These are phyloP conservation scores for Leucophenga maculata DNA, from an alignment of 2,888 invertebrate genomes.

Conservation along the genomic window DNA sequence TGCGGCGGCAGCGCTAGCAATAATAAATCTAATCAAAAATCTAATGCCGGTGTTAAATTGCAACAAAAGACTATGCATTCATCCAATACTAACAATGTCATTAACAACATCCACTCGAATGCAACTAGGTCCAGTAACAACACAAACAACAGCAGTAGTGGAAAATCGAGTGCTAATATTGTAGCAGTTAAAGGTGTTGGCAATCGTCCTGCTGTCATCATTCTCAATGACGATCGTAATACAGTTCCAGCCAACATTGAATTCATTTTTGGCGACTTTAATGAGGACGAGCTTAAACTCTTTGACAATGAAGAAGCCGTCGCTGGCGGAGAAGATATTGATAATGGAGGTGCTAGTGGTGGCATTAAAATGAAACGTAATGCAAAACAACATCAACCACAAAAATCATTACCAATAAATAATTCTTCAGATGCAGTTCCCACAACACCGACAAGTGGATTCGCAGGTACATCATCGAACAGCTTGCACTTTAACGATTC, in stretches of 20 bases:
- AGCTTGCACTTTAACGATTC: slow-evolving; percentile 61
- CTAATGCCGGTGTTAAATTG: not conserved
- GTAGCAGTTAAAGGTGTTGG: slow-evolving; percentile 30
- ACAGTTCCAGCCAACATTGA: slow-evolving; percentile 76
- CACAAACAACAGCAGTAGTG: no score
- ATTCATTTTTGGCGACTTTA: slow-evolving; percentile 78
- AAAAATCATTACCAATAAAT: slow-evolving; percentile 32
- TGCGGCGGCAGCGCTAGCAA: not conserved
- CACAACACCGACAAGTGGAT: slow-evolving; percentile 21
- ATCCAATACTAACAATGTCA: not conserved
- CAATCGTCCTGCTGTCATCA: slow-evolving; percentile 79
- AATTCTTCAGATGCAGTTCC: slow-evolving; percentile 34
- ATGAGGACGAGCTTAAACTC: slow-evolving; percentile 70
- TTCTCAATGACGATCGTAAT: slow-evolving; percentile 76
- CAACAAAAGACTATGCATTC: not conserved
- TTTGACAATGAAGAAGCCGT: slow-evolving; percentile 55
- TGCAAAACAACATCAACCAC: slow-evolving; percentile 22
- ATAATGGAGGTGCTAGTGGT: not conserved
- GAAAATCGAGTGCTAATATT: not conserved
- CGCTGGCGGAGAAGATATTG: not conserved
- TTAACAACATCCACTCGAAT: not conserved
- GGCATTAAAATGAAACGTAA: not conserved
- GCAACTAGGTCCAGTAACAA: not conserved
- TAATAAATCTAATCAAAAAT: not conserved
- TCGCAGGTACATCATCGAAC: not conserved